These are phyloP conservation scores for Drosophila siamana DNA, from an alignment of 2,888 invertebrate genomes.

Conservation along the genomic window DNA sequence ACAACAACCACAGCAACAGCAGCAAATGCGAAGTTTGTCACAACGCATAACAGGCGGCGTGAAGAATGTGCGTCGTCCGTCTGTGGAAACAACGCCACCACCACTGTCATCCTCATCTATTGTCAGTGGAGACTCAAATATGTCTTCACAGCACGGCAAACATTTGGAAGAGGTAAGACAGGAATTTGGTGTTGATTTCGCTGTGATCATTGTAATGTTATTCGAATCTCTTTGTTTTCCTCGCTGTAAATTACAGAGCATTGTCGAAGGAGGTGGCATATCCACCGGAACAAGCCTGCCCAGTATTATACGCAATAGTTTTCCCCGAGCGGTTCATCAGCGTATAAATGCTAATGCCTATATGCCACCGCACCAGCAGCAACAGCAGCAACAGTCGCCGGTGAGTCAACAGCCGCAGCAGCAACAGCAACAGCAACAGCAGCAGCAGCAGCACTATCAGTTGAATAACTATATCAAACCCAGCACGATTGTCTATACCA, in stretches of 20 bases:
- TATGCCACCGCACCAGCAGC: constrained; percentile 73
- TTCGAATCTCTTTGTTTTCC: neutral
- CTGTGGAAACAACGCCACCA: constrained; percentile 84
- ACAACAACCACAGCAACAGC: constrained; percentile 67
- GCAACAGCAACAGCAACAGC: constrained; percentile 73
- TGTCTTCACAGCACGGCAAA: constrained; percentile 76
- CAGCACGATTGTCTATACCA: constrained; percentile 59
- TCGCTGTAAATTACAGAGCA: constrained; percentile 62
- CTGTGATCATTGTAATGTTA: neutral
- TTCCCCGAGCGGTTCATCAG: constrained; percentile 80
- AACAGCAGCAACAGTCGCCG: constrained; percentile 43
- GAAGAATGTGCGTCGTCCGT: constrained; percentile 83
- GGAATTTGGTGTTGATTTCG: neutral
- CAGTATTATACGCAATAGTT: constrained; percentile 84
- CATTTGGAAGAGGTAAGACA: constrained; percentile 83
- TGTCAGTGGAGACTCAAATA: constrained; percentile 69
- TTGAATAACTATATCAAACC: constrained; percentile 76
- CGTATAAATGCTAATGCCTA: constrained; percentile 82
- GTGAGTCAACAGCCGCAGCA: constrained; percentile 58
- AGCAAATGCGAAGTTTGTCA: constrained; percentile 78
- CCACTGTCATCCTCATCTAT: constrained; percentile 60
- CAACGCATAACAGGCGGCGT: constrained; percentile 76
- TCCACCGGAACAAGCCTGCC: constrained; percentile 80
- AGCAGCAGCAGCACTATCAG: constrained; percentile 80
- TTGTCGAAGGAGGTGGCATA: constrained; percentile 81